phyloP scores from a whole-genome alignment of 2,797 vertebrate genomes.

The Hyperoplus immaculatus region DNA sequence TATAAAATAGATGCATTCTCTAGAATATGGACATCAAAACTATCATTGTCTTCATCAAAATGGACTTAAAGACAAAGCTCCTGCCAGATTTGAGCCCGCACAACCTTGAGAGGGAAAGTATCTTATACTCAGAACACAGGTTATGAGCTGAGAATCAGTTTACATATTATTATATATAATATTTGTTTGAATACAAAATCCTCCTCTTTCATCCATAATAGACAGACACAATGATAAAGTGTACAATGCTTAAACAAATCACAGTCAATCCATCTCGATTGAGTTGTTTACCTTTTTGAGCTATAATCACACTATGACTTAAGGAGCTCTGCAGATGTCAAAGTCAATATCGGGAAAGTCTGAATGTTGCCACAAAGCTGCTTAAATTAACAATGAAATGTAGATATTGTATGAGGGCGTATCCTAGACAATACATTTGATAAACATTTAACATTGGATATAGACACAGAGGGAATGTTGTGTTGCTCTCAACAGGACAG shows the following conservation, averaged over 20 bases:
- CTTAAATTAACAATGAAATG: slow-evolving; percentile 41
- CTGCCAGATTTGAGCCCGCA: background rate
- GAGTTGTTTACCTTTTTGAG: slow-evolving; percentile 46
- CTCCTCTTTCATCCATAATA: slow-evolving; percentile 34
- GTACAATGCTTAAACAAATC: slow-evolving; percentile 13
- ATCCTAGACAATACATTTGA: background rate
- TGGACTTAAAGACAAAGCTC: background rate
- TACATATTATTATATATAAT: slow-evolving; percentile 3
- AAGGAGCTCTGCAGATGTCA: slow-evolving; percentile 22
- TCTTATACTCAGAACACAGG: background rate
- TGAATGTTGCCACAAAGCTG: slow-evolving; percentile 21
- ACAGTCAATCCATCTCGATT: slow-evolving; percentile 1
- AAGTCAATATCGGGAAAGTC: slow-evolving; percentile 16
- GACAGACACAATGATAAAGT: slow-evolving; percentile 12
- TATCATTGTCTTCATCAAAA: slow-evolving; percentile 8
- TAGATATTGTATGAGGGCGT: slow-evolving; percentile 30
- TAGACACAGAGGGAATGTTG: background rate
- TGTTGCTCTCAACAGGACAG: slow-evolving; percentile 6
- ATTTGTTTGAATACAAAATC: slow-evolving; percentile 34
- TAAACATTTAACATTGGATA: slow-evolving; percentile 26
- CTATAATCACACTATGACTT: slow-evolving; percentile 19
- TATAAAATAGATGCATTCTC: slow-evolving; percentile 25
- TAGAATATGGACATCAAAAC: slow-evolving; percentile 8
- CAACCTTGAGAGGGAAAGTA: background rate
- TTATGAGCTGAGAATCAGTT: slow-evolving; percentile 4